These are phyloP conservation scores for Sabatieria punctata DNA, from an alignment of 2,888 invertebrate species.

Conservation along the genomic window DNA sequence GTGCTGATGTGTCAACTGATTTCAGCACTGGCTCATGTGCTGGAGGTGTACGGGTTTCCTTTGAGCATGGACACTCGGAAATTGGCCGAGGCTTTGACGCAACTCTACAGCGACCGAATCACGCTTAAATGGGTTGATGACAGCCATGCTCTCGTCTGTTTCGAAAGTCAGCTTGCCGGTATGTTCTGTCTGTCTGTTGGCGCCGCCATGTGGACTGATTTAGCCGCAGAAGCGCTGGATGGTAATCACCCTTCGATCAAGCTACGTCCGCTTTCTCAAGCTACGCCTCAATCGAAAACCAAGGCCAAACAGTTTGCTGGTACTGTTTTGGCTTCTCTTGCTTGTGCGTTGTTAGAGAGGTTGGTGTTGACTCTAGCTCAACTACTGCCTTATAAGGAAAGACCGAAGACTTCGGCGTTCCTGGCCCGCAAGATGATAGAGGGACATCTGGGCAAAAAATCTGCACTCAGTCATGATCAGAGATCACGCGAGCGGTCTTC, in stretches of 20 bases:
- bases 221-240: constrained; percentile 62
- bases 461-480: constrained; percentile 57
- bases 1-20: neutral
- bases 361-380: constrained; percentile 22
- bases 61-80: constrained; percentile 63
- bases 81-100: constrained; percentile 51
- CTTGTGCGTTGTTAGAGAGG: neutral
- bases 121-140: constrained; percentile 84
- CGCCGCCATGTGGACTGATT: neutral
- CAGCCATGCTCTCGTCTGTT: constrained; percentile 68
- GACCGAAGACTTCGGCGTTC: constrained; percentile 69
- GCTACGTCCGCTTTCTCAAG: constrained; percentile 57
- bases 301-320: constrained; percentile 45
- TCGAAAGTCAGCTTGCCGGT: constrained; percentile 64
- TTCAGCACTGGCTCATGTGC: constrained; percentile 38
- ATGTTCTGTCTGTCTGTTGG: constrained; percentile 29
- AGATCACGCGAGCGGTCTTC: constrained; percentile 60
- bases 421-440: constrained; percentile 63
- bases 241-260: constrained; percentile 55
- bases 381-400: constrained; percentile 41
- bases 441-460: constrained; percentile 59
- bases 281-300: constrained; percentile 48
- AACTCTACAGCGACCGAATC: constrained; percentile 36
- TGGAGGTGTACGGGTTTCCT: constrained; percentile 72
- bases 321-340: constrained; percentile 12